A percentile compares a stretch with the other conserved stretches of the same genome.
Conservation (phyloP, 2,797 vertebrate species). For the Hoplostethus atlanticus region DNA sequence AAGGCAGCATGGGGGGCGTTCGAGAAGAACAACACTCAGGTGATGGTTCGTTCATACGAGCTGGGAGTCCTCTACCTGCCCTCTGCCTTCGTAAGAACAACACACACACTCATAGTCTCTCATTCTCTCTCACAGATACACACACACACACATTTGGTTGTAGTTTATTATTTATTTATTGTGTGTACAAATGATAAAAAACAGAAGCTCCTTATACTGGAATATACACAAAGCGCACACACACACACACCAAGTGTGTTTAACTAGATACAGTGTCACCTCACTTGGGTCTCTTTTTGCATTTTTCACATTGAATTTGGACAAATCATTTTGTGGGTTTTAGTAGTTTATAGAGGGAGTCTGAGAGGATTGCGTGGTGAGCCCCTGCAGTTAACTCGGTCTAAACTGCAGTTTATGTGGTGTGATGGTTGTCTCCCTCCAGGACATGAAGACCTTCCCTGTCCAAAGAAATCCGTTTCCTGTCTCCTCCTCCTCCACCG, state of each 20-base stretch:
- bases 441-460: constrained; percentile 84
- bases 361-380: no score
- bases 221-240: no score
- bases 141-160: neutral
- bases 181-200: neutral
- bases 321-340: no score
- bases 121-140: neutral
- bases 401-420: neutral
- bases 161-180: neutral
- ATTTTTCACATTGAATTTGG: no score
- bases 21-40: constrained; percentile 93
- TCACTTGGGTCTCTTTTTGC: no score
- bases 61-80: constrained; percentile 96
- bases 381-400: no score
- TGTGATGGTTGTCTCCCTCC: constrained; percentile 27
- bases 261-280: no score
- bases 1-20: constrained; percentile 97
- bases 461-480: constrained; percentile 82
- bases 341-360: no score
- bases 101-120: constrained; percentile 5
- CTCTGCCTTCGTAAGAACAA: constrained; percentile 91
- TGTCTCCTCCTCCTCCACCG: constrained; percentile 67
- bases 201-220: no score
- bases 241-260: no score
- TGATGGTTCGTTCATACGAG: constrained; percentile 98